Evolutionary conservation across 2,113 vertebrate genomes (phyloP).

Genomic region (Anseranas semipalmata): DNA sequence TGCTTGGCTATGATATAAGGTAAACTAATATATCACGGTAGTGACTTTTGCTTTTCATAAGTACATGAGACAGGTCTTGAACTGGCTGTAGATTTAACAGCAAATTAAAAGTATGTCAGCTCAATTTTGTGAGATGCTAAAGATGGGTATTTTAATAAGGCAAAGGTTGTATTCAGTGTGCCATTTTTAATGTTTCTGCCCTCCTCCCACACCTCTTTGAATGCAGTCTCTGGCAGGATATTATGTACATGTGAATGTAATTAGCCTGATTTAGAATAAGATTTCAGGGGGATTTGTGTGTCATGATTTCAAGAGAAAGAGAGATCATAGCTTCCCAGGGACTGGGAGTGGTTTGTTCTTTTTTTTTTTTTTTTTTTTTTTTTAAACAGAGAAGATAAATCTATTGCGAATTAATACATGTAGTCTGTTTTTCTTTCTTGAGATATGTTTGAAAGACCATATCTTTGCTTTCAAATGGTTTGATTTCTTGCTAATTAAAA

Average conservation of each 20-base stretch:
- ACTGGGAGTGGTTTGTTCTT: fast-evolving
- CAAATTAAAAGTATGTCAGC: neutral
- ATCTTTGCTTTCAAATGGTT: neutral
- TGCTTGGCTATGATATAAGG: neutral
- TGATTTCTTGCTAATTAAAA: neutral
- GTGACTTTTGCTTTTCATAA: neutral
- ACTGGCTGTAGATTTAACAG: neutral
- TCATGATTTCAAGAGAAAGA: neutral
- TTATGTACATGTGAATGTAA: neutral
- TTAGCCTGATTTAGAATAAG: neutral
- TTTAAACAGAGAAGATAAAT: neutral
- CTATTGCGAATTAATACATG: neutral
- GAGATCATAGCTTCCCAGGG: neutral
- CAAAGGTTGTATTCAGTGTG: neutral
- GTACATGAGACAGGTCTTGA: neutral
- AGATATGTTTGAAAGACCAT: fast-evolving
- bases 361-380: neutral
- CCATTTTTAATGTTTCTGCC: neutral
- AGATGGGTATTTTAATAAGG: neutral
- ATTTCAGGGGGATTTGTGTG: neutral
- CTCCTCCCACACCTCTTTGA: neutral
- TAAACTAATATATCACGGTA: neutral
- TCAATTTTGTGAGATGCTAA: neutral
- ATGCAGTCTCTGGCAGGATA: neutral
- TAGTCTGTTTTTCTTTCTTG: neutral